phyloP scores from a whole-genome alignment of 2,797 vertebrate genomes.

The Manis javanica region DNA sequence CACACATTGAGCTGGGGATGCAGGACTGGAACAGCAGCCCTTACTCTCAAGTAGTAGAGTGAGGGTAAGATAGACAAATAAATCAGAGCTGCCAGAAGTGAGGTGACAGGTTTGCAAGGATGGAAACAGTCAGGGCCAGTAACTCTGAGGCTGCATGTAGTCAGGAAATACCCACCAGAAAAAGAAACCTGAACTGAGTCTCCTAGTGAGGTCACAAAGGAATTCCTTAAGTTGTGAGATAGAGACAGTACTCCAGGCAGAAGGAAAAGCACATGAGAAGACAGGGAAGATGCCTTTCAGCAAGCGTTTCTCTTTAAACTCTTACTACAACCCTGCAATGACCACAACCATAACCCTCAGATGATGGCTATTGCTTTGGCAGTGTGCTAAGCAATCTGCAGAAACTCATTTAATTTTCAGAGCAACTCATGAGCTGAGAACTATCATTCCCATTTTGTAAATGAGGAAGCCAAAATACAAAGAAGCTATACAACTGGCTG shows the following conservation, averaged over 20 bases:
- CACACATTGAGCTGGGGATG: not conserved
- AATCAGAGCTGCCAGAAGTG: not conserved
- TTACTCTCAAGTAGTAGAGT: not conserved
- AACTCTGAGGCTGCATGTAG: not conserved
- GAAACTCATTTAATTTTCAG: not conserved
- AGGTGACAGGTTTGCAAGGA: not conserved
- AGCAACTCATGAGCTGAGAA: not conserved
- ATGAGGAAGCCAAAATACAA: not conserved
- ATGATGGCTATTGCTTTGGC: too few relatives aligned
- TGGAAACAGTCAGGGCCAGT: not conserved
- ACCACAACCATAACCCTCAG: not conserved
- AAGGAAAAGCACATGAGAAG: not conserved
- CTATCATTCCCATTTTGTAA: not conserved
- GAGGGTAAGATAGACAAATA: not conserved
- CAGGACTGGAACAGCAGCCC: not conserved
- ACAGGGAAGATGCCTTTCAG: not conserved
- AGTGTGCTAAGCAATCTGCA: not conserved
- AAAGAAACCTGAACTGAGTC: not conserved
- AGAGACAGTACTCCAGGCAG: not conserved
- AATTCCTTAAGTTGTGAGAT: not conserved
- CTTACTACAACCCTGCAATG: not conserved
- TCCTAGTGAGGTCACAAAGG: not conserved
- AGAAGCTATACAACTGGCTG: not conserved
- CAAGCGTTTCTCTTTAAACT: not conserved
- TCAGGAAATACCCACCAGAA: not conserved